These are phyloP conservation scores for Microplitis demolitor DNA, from an alignment of 1,140 invertebrate species.

Conservation along the genomic window DNA sequence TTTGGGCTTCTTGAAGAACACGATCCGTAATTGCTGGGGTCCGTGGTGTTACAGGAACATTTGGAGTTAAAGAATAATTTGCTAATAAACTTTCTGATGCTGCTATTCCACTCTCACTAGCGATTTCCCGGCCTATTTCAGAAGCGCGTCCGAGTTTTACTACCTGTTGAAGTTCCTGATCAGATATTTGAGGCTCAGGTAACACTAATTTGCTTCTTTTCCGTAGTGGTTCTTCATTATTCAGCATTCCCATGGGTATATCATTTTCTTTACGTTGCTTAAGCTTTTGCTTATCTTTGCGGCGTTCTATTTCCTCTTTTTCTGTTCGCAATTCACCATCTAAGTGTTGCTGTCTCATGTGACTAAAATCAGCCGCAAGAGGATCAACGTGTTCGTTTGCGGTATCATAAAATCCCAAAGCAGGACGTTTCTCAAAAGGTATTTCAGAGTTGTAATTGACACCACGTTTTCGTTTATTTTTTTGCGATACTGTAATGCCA, in stretches of 20 bases:
- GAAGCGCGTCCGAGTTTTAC: constrained; percentile 96
- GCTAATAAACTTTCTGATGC: constrained; percentile 85
- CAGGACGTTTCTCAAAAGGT: constrained; percentile 94
- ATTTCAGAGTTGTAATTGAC: constrained; percentile 99
- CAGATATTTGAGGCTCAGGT: constrained; percentile 96
- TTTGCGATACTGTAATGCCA: constrained; percentile 87
- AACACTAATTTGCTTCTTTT: constrained; percentile 96
- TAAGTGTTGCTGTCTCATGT: constrained; percentile 88
- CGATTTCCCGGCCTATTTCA: constrained; percentile 90
- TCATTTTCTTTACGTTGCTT: constrained; percentile 97
- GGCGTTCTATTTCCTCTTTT: constrained; percentile 85
- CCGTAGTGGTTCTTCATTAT: constrained; percentile 86
- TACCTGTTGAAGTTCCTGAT: constrained; percentile 87
- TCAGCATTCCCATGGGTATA: constrained; percentile 88
- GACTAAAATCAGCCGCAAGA: constrained; percentile 85
- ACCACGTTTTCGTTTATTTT: constrained; percentile 76
- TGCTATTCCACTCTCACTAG: constrained; percentile 79
- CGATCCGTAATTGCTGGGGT: constrained; percentile 79
- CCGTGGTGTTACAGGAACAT: constrained; percentile 78
- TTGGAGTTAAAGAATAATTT: constrained; percentile 88
- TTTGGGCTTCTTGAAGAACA: constrained; percentile 93
- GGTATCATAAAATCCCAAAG: constrained; percentile 92
- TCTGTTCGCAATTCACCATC: constrained; percentile 90
- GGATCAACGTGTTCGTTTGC: constrained; percentile 87
- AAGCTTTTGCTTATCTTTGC: constrained; percentile 90